phyloP scores from a whole-genome alignment of 2,888 invertebrate species.

The Gastrophysa polygoni region DNA sequence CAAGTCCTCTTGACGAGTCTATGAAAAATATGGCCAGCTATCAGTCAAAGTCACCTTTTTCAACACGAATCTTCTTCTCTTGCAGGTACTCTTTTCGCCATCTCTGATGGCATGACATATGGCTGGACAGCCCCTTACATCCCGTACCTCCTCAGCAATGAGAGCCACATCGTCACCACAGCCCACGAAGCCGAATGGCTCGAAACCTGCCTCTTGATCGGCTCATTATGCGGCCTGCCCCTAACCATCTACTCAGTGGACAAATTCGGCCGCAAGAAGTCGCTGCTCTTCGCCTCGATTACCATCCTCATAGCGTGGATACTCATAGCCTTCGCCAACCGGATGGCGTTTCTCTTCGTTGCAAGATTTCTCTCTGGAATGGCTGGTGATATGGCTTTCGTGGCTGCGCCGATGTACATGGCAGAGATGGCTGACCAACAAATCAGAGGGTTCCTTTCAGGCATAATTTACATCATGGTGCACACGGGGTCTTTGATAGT shows the following conservation, averaged over 20 bases:
- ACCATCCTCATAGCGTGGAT: constrained; percentile 53
- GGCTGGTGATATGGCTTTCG: constrained; percentile 55
- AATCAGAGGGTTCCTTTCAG: constrained; percentile 54
- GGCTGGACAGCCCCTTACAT: constrained; percentile 56
- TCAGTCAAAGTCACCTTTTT: too few species aligned
- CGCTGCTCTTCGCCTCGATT: constrained; percentile 50
- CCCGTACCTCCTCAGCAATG: constrained; percentile 47
- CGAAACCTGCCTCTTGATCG: constrained; percentile 46
- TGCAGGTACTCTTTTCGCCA: constrained; percentile 54
- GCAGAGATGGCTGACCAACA: constrained; percentile 56
- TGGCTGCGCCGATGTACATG: constrained; percentile 56
- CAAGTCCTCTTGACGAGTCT: too few species aligned
- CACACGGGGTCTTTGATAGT: constrained; percentile 52
- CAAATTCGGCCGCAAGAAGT: constrained; percentile 51
- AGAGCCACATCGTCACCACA: constrained; percentile 49
- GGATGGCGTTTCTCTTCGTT: constrained; percentile 49
- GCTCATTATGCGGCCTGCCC: constrained; percentile 49
- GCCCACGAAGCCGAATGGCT: constrained; percentile 45
- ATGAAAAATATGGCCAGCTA: too few species aligned
- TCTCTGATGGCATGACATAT: constrained; percentile 58
- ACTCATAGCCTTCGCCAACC: constrained; percentile 49
- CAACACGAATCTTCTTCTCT: constrained; percentile 14
- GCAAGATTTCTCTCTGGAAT: constrained; percentile 54
- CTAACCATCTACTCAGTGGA: constrained; percentile 51
- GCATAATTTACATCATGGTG: constrained; percentile 55